phyloP scores from a whole-genome alignment of 2,113 vertebrate genomes.

The Oreotrochilus melanogaster region DNA sequence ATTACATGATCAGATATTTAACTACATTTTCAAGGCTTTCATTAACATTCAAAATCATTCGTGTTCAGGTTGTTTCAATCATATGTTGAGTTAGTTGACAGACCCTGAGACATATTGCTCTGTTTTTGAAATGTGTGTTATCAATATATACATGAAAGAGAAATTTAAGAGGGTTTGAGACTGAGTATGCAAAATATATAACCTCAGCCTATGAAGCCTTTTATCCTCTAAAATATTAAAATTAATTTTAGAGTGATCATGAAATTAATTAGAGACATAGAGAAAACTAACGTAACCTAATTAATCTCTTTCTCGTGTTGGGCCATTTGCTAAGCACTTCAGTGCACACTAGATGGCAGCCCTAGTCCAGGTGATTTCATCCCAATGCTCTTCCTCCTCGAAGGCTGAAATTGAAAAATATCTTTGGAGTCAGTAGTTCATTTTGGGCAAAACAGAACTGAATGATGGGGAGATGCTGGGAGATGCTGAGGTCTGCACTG shows the following conservation, averaged over 20 bases:
- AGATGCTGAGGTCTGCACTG: background rate
- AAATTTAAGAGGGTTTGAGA: slow-evolving; percentile 18
- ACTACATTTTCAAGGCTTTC: background rate
- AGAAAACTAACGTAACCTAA: slow-evolving; percentile 3
- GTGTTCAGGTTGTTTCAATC: background rate
- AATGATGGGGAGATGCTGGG: background rate
- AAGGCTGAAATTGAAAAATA: background rate
- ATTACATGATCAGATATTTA: background rate
- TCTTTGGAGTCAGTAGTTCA: background rate
- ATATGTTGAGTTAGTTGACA: background rate
- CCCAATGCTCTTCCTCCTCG: background rate
- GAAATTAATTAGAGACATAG: background rate
- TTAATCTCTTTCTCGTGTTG: background rate
- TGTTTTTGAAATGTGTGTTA: background rate
- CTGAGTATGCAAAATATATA: slow-evolving; percentile 1
- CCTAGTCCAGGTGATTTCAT: background rate
- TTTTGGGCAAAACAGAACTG: background rate
- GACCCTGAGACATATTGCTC: background rate
- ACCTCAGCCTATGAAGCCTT: background rate
- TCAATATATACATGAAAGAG: background rate
- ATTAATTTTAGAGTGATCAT: background rate
- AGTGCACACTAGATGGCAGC: slow-evolving; percentile 70
- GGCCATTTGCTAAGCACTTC: background rate
- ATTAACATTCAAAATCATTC: background rate
- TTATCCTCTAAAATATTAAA: background rate